Evolutionary conservation across 2,113 vertebrate genomes (phyloP).

Genomic region (Todiramphus saurophagus): DNA sequence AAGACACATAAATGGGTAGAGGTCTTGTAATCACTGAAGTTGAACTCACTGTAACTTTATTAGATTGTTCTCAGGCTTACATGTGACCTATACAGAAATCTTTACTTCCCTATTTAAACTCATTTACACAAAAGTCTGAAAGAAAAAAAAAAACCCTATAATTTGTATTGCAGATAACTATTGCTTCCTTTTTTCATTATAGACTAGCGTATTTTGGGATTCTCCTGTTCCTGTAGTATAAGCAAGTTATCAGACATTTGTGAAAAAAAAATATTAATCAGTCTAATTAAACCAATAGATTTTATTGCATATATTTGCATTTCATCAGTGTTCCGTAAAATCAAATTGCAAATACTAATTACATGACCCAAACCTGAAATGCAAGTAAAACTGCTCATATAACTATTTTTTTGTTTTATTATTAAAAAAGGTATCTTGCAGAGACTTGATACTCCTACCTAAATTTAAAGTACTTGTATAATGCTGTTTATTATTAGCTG

Average conservation of each 20-base stretch:
- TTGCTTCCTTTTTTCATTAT: not conserved
- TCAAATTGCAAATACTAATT: not conserved
- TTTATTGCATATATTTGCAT: not conserved
- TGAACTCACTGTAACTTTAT: not conserved
- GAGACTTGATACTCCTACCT: not conserved
- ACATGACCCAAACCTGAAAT: not conserved
- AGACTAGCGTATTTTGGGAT: not conserved
- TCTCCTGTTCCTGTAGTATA: not conserved
- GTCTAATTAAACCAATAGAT: conserved; percentile 4
- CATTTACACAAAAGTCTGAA: not conserved
- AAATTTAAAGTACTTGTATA: not conserved
- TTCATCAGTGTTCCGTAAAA: conserved; percentile 6
- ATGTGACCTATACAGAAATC: not conserved
- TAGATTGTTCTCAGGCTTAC: not conserved
- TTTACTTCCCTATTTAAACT: not conserved
- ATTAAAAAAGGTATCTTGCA: not conserved
- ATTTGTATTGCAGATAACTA: not conserved
- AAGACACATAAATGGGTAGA: not conserved
- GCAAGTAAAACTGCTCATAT: not conserved
- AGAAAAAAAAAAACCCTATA: not conserved
- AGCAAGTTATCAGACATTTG: not conserved
- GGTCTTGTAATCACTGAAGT: not conserved
- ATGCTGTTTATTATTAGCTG: not conserved
- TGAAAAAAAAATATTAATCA: not conserved
- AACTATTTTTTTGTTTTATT: not conserved